phyloP scores from a whole-genome alignment of 2,888 invertebrate genomes.

The Tachina grossa region DNA sequence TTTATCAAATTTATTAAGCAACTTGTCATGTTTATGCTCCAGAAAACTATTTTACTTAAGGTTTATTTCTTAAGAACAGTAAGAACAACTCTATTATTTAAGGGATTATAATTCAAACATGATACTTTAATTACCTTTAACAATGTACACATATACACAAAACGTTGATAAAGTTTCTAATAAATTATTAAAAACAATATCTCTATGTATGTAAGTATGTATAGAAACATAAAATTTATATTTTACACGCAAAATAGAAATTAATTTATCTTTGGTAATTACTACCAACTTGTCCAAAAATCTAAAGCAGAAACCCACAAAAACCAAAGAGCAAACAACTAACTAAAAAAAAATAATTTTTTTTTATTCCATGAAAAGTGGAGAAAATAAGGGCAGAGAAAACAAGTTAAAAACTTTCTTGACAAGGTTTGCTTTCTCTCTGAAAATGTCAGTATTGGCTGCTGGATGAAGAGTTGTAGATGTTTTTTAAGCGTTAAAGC shows the following conservation, averaged over 20 bases:
- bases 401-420: conserved; percentile 40
- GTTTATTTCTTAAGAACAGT: background rate
- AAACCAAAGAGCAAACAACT: conserved; percentile 34
- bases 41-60: conserved; percentile 8
- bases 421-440: conserved; percentile 1
- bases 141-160: too few species aligned
- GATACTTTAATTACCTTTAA: background rate
- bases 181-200: conserved; percentile 31
- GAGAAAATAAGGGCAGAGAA: background rate
- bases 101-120: background rate
- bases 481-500: background rate
- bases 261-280: conserved; percentile 68
- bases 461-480: conserved; percentile 15
- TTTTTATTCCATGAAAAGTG: background rate
- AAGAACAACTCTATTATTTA: background rate
- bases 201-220: too few species aligned
- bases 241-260: conserved; percentile 61
- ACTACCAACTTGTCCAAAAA: conserved; percentile 62
- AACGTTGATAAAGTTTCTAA: conserved; percentile 9
- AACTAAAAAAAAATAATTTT: conserved; percentile 28
- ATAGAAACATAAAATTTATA: conserved; percentile 41
- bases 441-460: background rate
- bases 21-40: background rate
- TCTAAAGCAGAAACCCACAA: conserved; percentile 37
- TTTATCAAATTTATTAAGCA: background rate